Evolutionary conservation across 64 coral and sea anemone genomes (phyloP).

Genomic region (Montipora foliosa): DNA sequence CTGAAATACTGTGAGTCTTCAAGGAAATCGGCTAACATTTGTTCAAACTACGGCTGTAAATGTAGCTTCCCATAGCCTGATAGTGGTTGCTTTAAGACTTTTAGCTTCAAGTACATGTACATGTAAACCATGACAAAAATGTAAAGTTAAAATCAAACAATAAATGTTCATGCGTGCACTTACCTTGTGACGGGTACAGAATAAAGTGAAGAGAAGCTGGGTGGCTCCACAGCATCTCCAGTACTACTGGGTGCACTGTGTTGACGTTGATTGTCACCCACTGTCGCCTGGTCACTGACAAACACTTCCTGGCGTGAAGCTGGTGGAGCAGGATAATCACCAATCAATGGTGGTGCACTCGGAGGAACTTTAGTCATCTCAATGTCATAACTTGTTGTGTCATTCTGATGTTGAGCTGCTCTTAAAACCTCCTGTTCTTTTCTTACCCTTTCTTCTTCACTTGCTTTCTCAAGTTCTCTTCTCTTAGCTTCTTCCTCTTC

Average conservation of each 20-base stretch:
- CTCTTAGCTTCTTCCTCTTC: conserved; percentile 84
- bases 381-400: background rate
- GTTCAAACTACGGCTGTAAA: too few species aligned
- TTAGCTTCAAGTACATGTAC: too few species aligned
- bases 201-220: conserved; percentile 68
- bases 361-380: background rate
- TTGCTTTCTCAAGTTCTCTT: conserved; percentile 68
- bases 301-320: conserved; percentile 14
- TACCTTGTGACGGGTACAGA: conserved; percentile 64
- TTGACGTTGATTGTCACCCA: conserved; percentile 57
- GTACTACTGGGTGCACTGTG: conserved; percentile 42
- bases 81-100: too few species aligned
- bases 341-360: conserved; percentile 70
- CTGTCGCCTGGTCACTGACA: background rate
- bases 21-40: too few species aligned
- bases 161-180: background rate
- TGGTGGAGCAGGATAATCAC: conserved; percentile 75
- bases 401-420: conserved; percentile 44
- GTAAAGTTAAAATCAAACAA: too few species aligned
- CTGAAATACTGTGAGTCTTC: too few species aligned
- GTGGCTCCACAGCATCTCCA: conserved; percentile 13
- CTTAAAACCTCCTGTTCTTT: conserved; percentile 64
- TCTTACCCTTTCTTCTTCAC: conserved; percentile 63
- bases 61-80: too few species aligned
- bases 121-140: too few species aligned